Evolutionary conservation across 2,113 vertebrate genomes (phyloP), one percentile per base, ranked within the genome.

Genomic region (Aix galericulata): DNA sequence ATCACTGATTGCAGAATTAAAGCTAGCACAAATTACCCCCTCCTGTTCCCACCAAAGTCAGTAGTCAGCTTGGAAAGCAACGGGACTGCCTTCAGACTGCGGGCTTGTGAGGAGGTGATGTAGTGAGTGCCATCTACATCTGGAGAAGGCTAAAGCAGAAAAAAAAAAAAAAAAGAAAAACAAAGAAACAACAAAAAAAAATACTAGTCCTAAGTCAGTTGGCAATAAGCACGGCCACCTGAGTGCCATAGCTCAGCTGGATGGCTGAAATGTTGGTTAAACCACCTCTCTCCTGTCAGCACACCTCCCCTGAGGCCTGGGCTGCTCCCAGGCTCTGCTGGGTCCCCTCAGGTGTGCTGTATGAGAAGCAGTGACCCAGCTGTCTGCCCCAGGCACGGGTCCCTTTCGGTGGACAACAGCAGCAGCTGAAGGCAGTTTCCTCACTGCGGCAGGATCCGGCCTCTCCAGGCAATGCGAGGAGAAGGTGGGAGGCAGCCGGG

Each of bases 361-460:
- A 13, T 0, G 3, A 42, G 42, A 11, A 52, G n/a, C 6, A 6
- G 9, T 27, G 59, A 11, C 7, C n/a, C 25, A 56, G 34, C 29
- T 13, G 9, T 31, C 25, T 86, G 55, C 64, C 32, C n/a, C 50
- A 63, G 44, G 50, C 13, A 5, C 77, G 42, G 27, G 18, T 31
- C 77, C 56, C 20, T 13, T 32, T n/a, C 5, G 31, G 32, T 1
- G 0, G 21, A 11, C 2, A 20, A 6, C 2, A 7, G 72, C 4
- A 55, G 67, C 67, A 80, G 40, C 34, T 62, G 8, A 34, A 46
- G 53, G 50, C 78, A 15, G 27, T 22, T 80, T 48, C 66, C 32
- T 84, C n/a, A 1, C 32, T 2, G 48, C 10, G 50, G 42, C 42
- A 80, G 78, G 62, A 18, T 64, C 55, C 63, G 34, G 69, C n/a